Base-by-base conservation (phyloP, 2,797 vertebrate species). In the Falco peregrinus region DNA sequence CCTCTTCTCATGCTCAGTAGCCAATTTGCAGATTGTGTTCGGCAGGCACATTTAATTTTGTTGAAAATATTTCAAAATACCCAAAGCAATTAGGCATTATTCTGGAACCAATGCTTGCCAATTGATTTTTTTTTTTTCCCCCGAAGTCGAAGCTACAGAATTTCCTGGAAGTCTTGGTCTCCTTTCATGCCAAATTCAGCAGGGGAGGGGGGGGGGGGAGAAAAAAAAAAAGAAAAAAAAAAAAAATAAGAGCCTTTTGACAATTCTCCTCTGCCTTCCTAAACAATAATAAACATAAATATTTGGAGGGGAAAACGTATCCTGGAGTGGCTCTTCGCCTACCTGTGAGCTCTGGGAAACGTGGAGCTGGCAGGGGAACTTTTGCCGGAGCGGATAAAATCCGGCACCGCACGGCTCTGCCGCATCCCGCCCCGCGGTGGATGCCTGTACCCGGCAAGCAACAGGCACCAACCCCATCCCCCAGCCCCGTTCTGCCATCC, bases 111-210 rank as follows among this genome's bases (percentile, higher is more conserved):
- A 9, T 67, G 7, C 64, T 91, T 87, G 95, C 95, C 96, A 96
- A 59, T 26, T 87, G 5, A 1, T n/a, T 25, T 51, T 71, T 60
- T 56, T 41, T 81, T 3, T 41, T 41, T 41, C 37, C 37, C 37
- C 37, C 21, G 18, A 89, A 97, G 91, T 89, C 97, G 87, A 87
- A 89, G 79, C 87, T 87, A 77, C 81, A 95, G 75, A 89, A 86
- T 95, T 95, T 96, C 95, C 92, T 96, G 95, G 97, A 97, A 96
- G 64, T 94, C 96, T 88, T 41, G 18, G 21, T 69, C 65, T 18
- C 31, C 95, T 88, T 86, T 87, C 31, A 45, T 92, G 94, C 97
- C 96, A 97, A 96, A 93, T 86, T 61, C 92, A 77, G 77, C 79
- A 29, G 41, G 28, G 54, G 43, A 7, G 43, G 16, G 16, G 41